Evolutionary conservation across 2,797 vertebrate species (phyloP).

Genomic region (Gouania willdenowi): DNA sequence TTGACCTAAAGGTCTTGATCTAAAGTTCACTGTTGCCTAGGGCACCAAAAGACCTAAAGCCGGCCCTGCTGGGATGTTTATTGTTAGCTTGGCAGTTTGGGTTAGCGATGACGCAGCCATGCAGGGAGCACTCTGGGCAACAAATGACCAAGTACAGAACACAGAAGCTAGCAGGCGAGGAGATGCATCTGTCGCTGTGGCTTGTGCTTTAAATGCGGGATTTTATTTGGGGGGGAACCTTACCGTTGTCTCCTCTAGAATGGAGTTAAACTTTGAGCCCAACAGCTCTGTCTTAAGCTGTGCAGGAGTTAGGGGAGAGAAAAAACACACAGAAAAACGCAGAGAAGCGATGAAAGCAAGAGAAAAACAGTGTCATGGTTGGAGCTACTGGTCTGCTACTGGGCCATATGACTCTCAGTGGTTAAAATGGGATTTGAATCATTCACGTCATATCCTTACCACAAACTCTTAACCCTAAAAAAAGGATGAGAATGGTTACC

Average conservation of each 20-base stretch:
- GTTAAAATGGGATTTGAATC: conserved; percentile 37
- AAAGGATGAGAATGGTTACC: conserved; percentile 52
- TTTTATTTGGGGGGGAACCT: conserved; percentile 64
- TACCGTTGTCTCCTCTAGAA: conserved; percentile 86
- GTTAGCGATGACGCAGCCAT: conserved; percentile 56
- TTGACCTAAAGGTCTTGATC: no score
- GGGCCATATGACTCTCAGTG: conserved; percentile 47
- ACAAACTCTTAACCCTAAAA: conserved; percentile 49
- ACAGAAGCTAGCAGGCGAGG: conserved; percentile 61
- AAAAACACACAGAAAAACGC: conserved; percentile 78
- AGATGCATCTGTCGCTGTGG: conserved; percentile 54
- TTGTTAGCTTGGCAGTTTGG: conserved; percentile 47
- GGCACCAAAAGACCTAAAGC: no score
- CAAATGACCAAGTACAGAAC: conserved; percentile 38
- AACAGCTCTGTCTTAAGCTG: conserved; percentile 88
- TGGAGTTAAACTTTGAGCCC: conserved; percentile 88
- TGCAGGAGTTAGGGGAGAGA: conserved; percentile 80
- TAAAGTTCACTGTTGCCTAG: no score
- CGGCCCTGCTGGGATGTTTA: no score
- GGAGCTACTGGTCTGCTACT: conserved; percentile 43
- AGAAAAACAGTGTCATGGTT: conserved; percentile 73
- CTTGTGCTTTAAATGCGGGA: conserved; percentile 23
- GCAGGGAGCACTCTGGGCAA: conserved; percentile 47
- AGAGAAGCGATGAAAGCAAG: conserved; percentile 80
- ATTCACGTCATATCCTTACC: conserved; percentile 18